A percentile compares a stretch with the other conserved stretches of the same genome.
These are phyloP conservation scores for Trachops cirrhosus DNA, from an alignment of 2,797 vertebrate genomes.

Conservation along the genomic window DNA sequence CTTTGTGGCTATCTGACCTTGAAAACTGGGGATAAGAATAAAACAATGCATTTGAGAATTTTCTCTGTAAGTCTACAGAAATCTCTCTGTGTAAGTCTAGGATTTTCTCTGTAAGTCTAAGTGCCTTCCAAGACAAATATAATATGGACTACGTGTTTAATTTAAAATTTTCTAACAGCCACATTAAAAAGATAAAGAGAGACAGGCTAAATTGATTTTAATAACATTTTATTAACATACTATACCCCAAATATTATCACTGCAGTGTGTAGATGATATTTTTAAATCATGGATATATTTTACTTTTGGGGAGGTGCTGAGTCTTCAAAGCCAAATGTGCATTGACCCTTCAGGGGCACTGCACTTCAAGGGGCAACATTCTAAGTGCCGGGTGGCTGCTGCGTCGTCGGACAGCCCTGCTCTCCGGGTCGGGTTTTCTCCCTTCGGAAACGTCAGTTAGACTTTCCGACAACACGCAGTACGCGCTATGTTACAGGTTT, in stretches of 20 bases:
- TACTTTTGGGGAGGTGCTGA: background rate
- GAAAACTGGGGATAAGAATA: background rate
- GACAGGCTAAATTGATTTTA: background rate
- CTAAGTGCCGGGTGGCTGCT: background rate
- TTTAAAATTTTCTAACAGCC: background rate
- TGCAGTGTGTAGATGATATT: background rate
- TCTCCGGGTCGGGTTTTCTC: background rate
- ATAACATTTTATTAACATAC: background rate
- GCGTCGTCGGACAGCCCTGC: fast-evolving
- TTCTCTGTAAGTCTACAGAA: background rate
- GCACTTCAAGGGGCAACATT: background rate
- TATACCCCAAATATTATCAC: background rate
- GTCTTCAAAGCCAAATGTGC: background rate
- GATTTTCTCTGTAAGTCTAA: background rate
- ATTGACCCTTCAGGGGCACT: background rate
- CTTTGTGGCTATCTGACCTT: background rate
- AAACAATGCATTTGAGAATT: background rate
- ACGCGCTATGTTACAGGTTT: background rate
- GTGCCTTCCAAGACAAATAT: background rate
- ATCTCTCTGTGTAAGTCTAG: background rate
- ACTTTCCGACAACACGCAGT: background rate
- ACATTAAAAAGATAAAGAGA: background rate
- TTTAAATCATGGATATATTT: background rate
- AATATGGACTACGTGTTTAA: background rate
- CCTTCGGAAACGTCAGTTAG: background rate